phyloP scores from a whole-genome alignment of 2,113 vertebrate genomes.

The Manacus vitellinus region DNA sequence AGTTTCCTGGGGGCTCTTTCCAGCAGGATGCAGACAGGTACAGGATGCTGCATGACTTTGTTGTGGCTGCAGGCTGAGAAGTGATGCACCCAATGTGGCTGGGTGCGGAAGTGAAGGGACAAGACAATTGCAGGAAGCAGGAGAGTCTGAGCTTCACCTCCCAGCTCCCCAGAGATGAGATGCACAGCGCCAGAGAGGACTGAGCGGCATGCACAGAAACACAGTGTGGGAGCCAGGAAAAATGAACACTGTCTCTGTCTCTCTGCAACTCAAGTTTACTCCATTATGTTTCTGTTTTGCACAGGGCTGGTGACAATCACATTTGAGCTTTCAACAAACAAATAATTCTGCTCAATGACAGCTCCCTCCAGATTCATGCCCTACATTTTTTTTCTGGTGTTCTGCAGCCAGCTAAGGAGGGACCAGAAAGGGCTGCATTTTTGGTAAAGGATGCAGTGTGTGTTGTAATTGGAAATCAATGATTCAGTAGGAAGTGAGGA shows the following conservation, averaged over 20 bases:
- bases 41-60: rapidly evolving
- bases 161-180: neutral
- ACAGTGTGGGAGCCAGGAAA: neutral
- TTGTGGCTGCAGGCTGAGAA: neutral
- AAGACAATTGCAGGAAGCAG: neutral
- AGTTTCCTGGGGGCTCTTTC: neutral
- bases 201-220: rapidly evolving
- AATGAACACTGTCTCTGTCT: rapidly evolving
- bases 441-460: neutral
- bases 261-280: neutral
- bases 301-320: neutral
- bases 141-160: rapidly evolving
- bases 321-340: neutral
- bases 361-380: neutral
- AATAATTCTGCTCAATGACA: neutral
- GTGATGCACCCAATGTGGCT: rapidly evolving
- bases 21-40: rapidly evolving
- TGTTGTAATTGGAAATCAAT: constrained; percentile 23
- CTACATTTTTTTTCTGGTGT: neutral
- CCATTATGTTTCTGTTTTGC: neutral
- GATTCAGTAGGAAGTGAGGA: neutral
- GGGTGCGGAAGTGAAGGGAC: neutral
- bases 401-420: neutral
- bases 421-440: neutral
- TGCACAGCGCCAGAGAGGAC: rapidly evolving